A percentile compares a stretch with the other conserved stretches of the same genome.
These are phyloP conservation scores for Enteromius anoplus DNA, from an alignment of 2,797 vertebrate genomes.

Conservation along the genomic window DNA sequence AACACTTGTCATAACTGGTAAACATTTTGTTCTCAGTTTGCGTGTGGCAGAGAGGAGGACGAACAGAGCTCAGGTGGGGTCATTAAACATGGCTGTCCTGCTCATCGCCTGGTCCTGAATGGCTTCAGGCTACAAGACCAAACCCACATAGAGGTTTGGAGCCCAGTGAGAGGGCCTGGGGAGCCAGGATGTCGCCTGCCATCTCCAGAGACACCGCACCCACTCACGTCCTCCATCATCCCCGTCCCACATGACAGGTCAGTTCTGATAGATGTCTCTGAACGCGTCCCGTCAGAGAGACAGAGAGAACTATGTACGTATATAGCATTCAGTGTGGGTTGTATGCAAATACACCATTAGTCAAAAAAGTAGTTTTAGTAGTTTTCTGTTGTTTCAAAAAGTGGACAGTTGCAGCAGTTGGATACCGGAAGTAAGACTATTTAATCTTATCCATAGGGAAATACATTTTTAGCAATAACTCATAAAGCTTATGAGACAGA, in stretches of 20 bases:
- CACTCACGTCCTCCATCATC: constrained; percentile 76
- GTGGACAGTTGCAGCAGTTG: background rate
- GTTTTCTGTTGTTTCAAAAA: background rate
- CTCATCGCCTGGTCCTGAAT: constrained; percentile 71
- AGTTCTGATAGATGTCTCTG: background rate
- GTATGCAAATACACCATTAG: background rate
- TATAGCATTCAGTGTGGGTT: background rate
- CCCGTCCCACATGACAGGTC: constrained; percentile 83
- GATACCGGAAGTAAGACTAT: background rate
- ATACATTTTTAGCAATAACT: background rate
- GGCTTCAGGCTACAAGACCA: constrained; percentile 72
- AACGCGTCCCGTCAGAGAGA: background rate
- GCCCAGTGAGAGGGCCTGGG: constrained; percentile 70
- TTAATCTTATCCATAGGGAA: background rate
- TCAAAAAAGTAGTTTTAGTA: too few relatives aligned
- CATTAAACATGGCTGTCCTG: constrained; percentile 76
- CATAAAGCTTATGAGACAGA: background rate
- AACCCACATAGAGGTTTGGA: constrained; percentile 75
- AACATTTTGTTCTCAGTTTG: constrained; percentile 62
- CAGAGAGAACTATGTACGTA: background rate
- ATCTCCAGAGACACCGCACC: constrained; percentile 60
- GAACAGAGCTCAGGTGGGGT: constrained; percentile 70
- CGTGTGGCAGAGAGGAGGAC: constrained; percentile 63
- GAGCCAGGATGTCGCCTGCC: constrained; percentile 67
- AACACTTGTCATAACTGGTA: background rate